These are phyloP conservation scores for Bicyclus anynana DNA, from an alignment of 1,140 invertebrate species.

Conservation along the genomic window DNA sequence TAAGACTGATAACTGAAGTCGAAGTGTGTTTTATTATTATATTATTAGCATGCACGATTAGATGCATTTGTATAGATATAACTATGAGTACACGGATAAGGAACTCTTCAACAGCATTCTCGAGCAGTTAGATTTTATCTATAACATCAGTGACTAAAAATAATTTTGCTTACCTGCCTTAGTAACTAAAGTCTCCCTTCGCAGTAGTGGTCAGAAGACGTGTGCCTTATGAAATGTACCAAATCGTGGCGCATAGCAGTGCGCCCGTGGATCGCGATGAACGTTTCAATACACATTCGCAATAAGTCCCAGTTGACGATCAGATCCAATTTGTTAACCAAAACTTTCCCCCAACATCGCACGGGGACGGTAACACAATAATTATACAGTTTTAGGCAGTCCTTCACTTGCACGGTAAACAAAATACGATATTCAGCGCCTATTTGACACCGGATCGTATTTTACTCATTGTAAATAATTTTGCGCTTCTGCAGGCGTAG, in stretches of 20 bases:
- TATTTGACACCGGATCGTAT: slow-evolving; percentile 72
- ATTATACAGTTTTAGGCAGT: slow-evolving; percentile 60
- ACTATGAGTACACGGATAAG: not conserved
- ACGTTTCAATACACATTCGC: slow-evolving; percentile 77
- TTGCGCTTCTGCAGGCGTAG: not conserved
- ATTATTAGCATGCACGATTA: not conserved
- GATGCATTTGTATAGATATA: not conserved
- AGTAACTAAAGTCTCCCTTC: slow-evolving; percentile 70
- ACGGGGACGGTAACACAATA: slow-evolving; percentile 61
- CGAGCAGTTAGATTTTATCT: not conserved
- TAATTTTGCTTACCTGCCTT: not conserved
- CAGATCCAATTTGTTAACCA: slow-evolving; percentile 61
- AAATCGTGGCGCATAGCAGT: slow-evolving; percentile 77
- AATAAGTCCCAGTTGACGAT: slow-evolving; percentile 64
- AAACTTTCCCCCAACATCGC: slow-evolving; percentile 70
- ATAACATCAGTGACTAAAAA: not conserved
- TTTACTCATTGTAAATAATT: slow-evolving; percentile 60
- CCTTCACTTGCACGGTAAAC: slow-evolving; percentile 30
- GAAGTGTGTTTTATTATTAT: too few relatives aligned
- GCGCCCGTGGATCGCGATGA: slow-evolving; percentile 75
- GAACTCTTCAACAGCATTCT: not conserved
- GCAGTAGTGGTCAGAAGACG: slow-evolving; percentile 76
- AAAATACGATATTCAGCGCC: slow-evolving; percentile 23
- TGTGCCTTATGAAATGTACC: slow-evolving; percentile 76
- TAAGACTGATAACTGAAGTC: too few relatives aligned